Conservation (phyloP, 2,888 invertebrate species). For the Ectemnius cavifrons region DNA sequence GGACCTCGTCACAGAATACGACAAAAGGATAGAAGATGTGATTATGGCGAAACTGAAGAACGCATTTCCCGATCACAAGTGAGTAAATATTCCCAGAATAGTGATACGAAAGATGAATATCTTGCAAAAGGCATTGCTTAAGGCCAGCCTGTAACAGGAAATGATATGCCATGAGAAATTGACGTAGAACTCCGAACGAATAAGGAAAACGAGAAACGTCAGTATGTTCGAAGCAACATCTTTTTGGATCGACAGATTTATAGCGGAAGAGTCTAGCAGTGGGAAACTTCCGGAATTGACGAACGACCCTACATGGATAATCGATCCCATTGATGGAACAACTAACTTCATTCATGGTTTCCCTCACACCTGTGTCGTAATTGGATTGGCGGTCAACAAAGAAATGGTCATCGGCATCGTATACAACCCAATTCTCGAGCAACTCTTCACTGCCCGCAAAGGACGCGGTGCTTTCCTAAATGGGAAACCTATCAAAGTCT, state of each 20-base stretch:
- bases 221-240: no score
- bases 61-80: conserved; percentile 83
- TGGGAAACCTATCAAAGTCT: conserved; percentile 82
- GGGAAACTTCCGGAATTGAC: conserved; percentile 82
- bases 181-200: background rate
- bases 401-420: conserved; percentile 85
- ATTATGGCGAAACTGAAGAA: conserved; percentile 82
- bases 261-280: conserved; percentile 87
- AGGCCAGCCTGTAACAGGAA: no score
- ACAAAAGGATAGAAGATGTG: conserved; percentile 86
- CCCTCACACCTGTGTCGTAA: conserved; percentile 85
- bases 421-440: conserved; percentile 86
- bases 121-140: no score
- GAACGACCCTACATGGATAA: conserved; percentile 90
- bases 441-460: conserved; percentile 85
- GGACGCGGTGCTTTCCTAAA: conserved; percentile 89
- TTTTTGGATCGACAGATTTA: conserved; percentile 81
- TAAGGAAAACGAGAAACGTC: background rate
- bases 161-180: no score
- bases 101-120: background rate
- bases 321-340: conserved; percentile 95
- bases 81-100: conserved; percentile 54
- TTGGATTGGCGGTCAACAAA: conserved; percentile 82
- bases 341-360: conserved; percentile 89
- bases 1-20: conserved; percentile 91